Evolutionary conservation across 2,797 vertebrate genomes (phyloP), one percentile per base, ranked within the genome.

Genomic region (Intellagama lesueurii): DNA sequence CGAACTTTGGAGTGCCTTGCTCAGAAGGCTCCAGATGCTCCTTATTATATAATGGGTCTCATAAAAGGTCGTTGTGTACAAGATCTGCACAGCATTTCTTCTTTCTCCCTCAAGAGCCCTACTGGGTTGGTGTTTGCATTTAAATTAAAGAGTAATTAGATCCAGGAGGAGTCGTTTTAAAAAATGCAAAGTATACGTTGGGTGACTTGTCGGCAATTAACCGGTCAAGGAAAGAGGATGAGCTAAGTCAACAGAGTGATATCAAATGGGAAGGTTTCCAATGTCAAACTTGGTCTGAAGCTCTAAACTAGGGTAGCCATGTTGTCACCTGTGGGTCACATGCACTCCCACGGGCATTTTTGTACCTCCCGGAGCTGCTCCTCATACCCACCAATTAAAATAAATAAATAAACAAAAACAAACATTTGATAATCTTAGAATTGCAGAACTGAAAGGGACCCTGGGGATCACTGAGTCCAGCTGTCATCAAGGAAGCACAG

Each of bases 141-240:
- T 96, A 95, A 96, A 97, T 96, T 93, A 97, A 95, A 91, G 94
- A 96, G 94, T 96, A 96, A 96, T 95, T 94, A 95, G 95, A 94
- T 94, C 94, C 90, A 93, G 93, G 89, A 92, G 95, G 94, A 93
- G 80, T 44, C 70, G 81, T 90, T 70, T 40, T 16, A 32, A 92
- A 77, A n/a, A 17, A 73, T 24, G 19, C 70, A 40, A 44, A 93
- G 88, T 87, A 91, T 60, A 89, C 88, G 94, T 84, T 95, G 92
- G 85, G 81, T 0, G 90, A 83, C 86, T 88, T 89, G 93, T 35
- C 88, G 92, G 92, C 91, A 94, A 87, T 91, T 94, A 94, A 88
- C 49, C n/a, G 89, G 82, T 90, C 90, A 89, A 93, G 92, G 91
- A 90, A 92, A 93, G 89, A 81, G 91, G 86, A 85, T n/a, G 87